Evolutionary conservation across 2,888 invertebrate genomes (phyloP).

Genomic region (Synergus japonicus): DNA sequence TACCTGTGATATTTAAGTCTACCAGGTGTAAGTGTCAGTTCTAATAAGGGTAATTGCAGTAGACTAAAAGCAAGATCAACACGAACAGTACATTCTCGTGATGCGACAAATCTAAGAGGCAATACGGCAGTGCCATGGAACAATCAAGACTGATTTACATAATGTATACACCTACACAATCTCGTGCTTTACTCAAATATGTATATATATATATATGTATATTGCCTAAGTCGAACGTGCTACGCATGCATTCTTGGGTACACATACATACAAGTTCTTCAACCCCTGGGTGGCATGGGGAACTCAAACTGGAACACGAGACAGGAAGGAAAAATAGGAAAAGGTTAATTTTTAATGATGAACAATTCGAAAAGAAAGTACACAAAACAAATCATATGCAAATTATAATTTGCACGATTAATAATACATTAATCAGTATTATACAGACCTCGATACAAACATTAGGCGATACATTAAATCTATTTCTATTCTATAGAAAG

Average conservation of each 20-base stretch:
- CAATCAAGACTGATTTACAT: slow-evolving; percentile 27
- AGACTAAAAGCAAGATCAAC: slow-evolving; percentile 33
- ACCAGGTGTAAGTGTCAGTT: not conserved
- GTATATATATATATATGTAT: not conserved
- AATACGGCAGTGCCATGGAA: slow-evolving; percentile 17
- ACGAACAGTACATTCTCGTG: not conserved
- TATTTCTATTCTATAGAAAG: too few species aligned
- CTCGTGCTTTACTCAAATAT: not conserved
- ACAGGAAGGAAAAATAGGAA: not conserved
- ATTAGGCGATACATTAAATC: too few species aligned
- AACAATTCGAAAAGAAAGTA: not conserved
- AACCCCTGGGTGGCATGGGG: not conserved
- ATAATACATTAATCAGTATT: too few species aligned
- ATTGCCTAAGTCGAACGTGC: not conserved
- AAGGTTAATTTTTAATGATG: not conserved
- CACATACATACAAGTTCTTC: not conserved
- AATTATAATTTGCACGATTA: too few species aligned
- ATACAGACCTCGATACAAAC: too few species aligned
- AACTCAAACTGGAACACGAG: not conserved
- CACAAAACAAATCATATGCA: not conserved
- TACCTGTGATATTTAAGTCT: not conserved
- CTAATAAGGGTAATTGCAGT: slow-evolving; percentile 17
- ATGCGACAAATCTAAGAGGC: slow-evolving; percentile 20
- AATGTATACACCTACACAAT: not conserved
- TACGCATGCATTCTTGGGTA: not conserved